A percentile compares a stretch with the other conserved stretches of the same genome.
Evolutionary conservation across 2,797 vertebrate species (phyloP).

Genomic region (Chlorospingus flavigularis): DNA sequence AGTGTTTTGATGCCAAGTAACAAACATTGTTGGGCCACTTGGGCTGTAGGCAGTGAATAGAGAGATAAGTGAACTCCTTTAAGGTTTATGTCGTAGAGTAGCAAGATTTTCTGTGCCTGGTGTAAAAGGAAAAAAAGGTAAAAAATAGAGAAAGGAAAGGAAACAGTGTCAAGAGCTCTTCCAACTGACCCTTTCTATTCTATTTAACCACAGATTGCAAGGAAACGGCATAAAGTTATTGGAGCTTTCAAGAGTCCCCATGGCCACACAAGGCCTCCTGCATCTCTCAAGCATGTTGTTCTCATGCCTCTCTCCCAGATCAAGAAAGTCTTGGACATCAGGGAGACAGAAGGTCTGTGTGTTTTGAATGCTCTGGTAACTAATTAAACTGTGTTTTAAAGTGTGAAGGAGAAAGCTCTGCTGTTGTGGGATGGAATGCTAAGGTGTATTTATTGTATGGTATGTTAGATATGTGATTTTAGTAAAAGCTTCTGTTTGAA

Average conservation of each 20-base stretch:
- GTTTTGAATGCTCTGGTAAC: not conserved
- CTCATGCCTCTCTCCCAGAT: constrained; percentile 98
- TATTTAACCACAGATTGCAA: constrained; percentile 84
- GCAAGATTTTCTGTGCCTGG: not conserved
- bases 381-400: not conserved
- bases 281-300: constrained; percentile 91
- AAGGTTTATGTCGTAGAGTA: not conserved
- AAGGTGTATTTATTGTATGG: not conserved
- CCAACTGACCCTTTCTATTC: not conserved
- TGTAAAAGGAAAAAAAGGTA: not conserved
- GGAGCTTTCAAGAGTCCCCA: constrained; percentile 92
- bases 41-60: not conserved
- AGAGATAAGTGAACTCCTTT: not conserved
- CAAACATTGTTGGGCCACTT: not conserved
- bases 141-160: not conserved
- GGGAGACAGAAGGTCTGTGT: constrained; percentile 90
- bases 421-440: not conserved
- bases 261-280: constrained; percentile 87
- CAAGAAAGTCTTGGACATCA: constrained; percentile 92
- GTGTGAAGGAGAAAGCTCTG: not conserved
- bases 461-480: not conserved
- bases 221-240: constrained; percentile 96
- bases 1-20: not conserved
- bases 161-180: not conserved
- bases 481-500: not conserved